Evolutionary conservation across 2,888 invertebrate genomes (phyloP).

Genomic region (Euclidia mi): DNA sequence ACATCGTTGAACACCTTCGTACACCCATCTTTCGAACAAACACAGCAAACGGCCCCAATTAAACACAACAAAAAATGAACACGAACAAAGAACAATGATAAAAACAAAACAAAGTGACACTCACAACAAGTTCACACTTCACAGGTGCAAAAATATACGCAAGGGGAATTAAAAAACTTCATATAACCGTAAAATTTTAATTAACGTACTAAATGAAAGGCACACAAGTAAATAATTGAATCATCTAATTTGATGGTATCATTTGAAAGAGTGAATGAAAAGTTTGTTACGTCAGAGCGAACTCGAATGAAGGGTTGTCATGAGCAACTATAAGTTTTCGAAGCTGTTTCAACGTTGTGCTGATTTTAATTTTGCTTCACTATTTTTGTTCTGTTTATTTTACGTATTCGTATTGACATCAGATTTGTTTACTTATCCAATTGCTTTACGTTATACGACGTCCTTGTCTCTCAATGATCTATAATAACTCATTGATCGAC

Average conservation of each 20-base stretch:
- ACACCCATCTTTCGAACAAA: slow-evolving; percentile 32
- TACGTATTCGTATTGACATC: too few relatives aligned
- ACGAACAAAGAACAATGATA: slow-evolving; percentile 61
- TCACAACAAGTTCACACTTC: slow-evolving; percentile 82
- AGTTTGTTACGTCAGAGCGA: slow-evolving; percentile 73
- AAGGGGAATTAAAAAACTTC: slow-evolving; percentile 64
- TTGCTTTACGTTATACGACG: too few relatives aligned
- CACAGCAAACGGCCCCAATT: slow-evolving; percentile 48
- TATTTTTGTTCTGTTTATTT: slow-evolving; percentile 1
- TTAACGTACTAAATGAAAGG: slow-evolving; percentile 82
- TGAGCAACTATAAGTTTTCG: slow-evolving; percentile 51
- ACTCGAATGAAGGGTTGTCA: slow-evolving; percentile 65
- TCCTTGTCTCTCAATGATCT: too few relatives aligned
- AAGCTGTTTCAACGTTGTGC: slow-evolving; percentile 9
- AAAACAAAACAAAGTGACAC: slow-evolving; percentile 70
- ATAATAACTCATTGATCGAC: too few relatives aligned
- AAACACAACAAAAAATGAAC: slow-evolving; percentile 64
- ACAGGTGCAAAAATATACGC: slow-evolving; percentile 84
- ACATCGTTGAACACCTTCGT: slow-evolving; percentile 25
- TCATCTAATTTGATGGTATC: slow-evolving; percentile 83
- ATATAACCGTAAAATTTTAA: slow-evolving; percentile 85
- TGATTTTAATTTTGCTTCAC: background rate
- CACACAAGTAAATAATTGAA: slow-evolving; percentile 80
- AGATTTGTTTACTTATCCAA: too few relatives aligned
- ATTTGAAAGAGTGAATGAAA: slow-evolving; percentile 77